phyloP scores from a whole-genome alignment of 2,888 invertebrate species.

The Miltochrista miniata region DNA sequence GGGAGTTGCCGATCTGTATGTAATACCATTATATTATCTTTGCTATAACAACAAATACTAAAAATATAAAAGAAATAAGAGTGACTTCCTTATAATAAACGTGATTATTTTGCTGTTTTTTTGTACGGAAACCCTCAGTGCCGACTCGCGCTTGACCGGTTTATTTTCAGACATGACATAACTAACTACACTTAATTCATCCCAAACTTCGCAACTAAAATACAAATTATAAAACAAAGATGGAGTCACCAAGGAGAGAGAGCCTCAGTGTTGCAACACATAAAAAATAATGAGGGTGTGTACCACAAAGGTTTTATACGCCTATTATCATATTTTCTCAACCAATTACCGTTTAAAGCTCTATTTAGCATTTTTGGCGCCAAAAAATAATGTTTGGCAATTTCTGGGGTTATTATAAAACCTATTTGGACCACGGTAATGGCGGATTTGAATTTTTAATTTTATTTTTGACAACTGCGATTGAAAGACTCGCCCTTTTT shows the following conservation, averaged over 20 bases:
- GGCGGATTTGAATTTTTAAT: constrained; percentile 29
- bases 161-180: no score
- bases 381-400: constrained; percentile 34
- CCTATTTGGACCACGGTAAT: constrained; percentile 31
- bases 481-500: background rate
- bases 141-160: no score
- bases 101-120: no score
- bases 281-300: constrained; percentile 66
- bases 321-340: constrained; percentile 73
- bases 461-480: constrained; percentile 6
- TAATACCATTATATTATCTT: no score
- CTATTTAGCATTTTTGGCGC: constrained; percentile 62
- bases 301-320: constrained; percentile 66
- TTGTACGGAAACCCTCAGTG: no score
- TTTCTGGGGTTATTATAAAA: constrained; percentile 42
- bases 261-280: constrained; percentile 45
- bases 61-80: no score
- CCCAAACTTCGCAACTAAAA: constrained; percentile 27
- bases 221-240: constrained; percentile 48
- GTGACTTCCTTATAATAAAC: no score
- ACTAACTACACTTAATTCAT: constrained; percentile 4
- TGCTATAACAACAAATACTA: no score
- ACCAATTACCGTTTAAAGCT: constrained; percentile 66
- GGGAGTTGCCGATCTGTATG: no score
- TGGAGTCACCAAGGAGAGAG: constrained; percentile 53